Evolutionary conservation across 2,797 vertebrate species (phyloP).

Genomic region (Muscicapa comitata): DNA sequence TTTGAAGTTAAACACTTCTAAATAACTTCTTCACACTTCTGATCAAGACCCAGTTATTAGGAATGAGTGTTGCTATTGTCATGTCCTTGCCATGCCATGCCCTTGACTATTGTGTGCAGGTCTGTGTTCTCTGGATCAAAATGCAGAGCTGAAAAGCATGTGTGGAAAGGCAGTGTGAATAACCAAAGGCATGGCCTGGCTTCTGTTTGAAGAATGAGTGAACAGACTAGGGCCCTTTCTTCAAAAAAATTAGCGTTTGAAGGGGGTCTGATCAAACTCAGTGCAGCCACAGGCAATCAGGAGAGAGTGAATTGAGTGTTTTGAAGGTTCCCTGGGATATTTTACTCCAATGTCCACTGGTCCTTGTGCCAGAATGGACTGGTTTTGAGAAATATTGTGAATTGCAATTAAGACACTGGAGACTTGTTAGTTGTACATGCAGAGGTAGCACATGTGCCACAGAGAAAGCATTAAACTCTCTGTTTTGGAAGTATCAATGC

Average conservation of each 20-base stretch:
- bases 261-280: background rate
- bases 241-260: background rate
- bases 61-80: background rate
- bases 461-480: background rate
- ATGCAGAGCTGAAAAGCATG: background rate
- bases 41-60: background rate
- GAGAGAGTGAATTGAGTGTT: background rate
- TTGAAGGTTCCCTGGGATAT: background rate
- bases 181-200: background rate
- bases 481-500: background rate
- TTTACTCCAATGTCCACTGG: background rate
- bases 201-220: background rate
- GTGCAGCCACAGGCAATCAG: background rate
- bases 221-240: background rate
- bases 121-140: background rate
- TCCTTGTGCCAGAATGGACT: background rate
- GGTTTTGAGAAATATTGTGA: background rate
- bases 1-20: background rate
- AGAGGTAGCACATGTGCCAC: background rate
- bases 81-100: background rate
- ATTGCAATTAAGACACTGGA: background rate
- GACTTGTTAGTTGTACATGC: background rate
- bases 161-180: background rate
- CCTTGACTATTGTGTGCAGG: background rate
- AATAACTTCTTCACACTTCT: background rate